Evolutionary conservation across 1,140 invertebrate genomes (phyloP).

Genomic region (Thalassaphorura encarpata): DNA sequence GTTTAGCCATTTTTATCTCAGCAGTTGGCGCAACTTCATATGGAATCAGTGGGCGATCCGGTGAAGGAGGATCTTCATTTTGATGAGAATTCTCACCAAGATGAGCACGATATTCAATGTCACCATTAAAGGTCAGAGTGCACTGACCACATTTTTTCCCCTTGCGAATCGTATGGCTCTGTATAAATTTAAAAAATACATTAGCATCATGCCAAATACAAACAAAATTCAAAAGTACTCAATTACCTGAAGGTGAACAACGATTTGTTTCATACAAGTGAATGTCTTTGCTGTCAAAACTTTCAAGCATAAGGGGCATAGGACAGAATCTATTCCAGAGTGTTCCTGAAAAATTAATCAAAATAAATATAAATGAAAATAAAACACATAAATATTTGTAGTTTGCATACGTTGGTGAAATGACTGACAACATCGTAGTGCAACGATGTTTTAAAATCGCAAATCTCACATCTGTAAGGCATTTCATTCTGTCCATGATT

Average conservation of each 20-base stretch:
- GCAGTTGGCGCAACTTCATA: neutral
- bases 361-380: neutral
- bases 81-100: conserved; percentile 4
- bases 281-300: conserved; percentile 36
- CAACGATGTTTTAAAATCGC: conserved; percentile 59
- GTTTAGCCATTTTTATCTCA: neutral
- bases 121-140: conserved; percentile 7
- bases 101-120: conserved; percentile 16
- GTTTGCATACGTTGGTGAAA: conserved; percentile 36
- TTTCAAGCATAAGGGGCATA: conserved; percentile 65
- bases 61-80: neutral
- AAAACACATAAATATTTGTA: neutral
- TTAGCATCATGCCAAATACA: too few species aligned
- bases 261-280: conserved; percentile 31
- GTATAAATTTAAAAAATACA: too few species aligned
- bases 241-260: conserved; percentile 34
- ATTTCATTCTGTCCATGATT: conserved; percentile 63
- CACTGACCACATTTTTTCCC: conserved; percentile 21
- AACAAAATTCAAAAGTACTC: too few species aligned
- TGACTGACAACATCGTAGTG: conserved; percentile 62
- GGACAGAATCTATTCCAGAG: conserved; percentile 48
- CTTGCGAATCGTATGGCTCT: conserved; percentile 14
- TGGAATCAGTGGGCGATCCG: neutral
- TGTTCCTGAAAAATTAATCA: conserved; percentile 40
- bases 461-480: conserved; percentile 65